Conservation (phyloP, 2,888 invertebrate species). For the Parnassius apollo region DNA sequence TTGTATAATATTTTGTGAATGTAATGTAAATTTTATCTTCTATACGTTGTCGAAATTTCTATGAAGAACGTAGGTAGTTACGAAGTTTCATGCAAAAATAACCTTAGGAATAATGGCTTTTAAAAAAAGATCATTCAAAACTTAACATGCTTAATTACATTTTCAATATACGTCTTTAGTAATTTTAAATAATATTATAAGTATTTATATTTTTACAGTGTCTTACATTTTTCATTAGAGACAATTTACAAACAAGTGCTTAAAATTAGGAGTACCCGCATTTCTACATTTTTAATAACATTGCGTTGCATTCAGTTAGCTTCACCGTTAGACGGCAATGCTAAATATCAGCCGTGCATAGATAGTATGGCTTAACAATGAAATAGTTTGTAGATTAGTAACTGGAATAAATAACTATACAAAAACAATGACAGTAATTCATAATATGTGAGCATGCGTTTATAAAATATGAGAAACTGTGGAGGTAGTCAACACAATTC, state of each 20-base stretch:
- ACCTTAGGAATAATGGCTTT: neutral
- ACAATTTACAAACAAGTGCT: no score
- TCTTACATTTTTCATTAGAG: no score
- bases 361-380: constrained; percentile 15
- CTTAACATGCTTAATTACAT: neutral
- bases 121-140: constrained; percentile 1
- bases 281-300: neutral
- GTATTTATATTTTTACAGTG: no score
- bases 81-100: neutral
- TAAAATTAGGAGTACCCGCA: neutral
- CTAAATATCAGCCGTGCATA: no score
- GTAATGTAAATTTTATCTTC: neutral
- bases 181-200: no score
- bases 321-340: neutral
- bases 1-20: constrained; percentile 6
- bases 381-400: constrained; percentile 21
- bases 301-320: neutral
- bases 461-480: neutral
- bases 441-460: constrained; percentile 15
- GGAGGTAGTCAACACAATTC: neutral
- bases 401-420: constrained; percentile 19
- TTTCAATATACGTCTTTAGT: no score
- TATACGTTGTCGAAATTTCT: neutral
- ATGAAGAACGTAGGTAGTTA: neutral
- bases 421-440: constrained; percentile 25